Conservation (phyloP, 1,140 invertebrate species). For the Platyura marginata region DNA sequence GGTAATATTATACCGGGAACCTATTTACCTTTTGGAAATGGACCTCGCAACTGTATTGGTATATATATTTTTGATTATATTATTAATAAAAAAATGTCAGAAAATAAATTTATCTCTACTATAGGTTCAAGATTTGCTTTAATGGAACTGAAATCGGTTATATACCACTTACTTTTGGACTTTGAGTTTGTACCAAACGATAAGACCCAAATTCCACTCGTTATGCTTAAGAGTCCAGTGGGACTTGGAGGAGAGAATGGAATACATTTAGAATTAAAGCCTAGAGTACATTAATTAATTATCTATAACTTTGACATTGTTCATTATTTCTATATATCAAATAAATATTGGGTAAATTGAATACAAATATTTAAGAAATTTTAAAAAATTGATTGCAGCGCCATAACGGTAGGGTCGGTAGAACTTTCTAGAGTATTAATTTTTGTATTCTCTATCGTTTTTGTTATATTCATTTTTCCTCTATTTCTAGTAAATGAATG, state of each 20-base stretch:
- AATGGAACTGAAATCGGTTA: constrained; percentile 31
- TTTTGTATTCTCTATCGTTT: too few relatives aligned
- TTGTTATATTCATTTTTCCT: too few relatives aligned
- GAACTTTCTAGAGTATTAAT: too few relatives aligned
- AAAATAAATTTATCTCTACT: too few relatives aligned
- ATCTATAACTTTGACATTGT: too few relatives aligned
- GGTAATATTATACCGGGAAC: constrained; percentile 7
- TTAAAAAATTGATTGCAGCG: too few relatives aligned
- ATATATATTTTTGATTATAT: background rate
- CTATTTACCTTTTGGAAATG: constrained; percentile 18
- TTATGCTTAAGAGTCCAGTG: constrained; percentile 1
- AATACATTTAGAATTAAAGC: constrained; percentile 7
- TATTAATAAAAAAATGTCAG: too few relatives aligned
- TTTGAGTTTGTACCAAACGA: constrained; percentile 1
- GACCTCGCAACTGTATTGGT: constrained; percentile 15
- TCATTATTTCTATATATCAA: too few relatives aligned
- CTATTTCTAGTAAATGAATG: too few relatives aligned
- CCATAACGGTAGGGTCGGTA: too few relatives aligned
- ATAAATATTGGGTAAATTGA: too few relatives aligned
- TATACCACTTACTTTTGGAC: constrained; percentile 15
- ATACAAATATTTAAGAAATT: too few relatives aligned
- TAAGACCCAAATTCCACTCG: constrained; percentile 6
- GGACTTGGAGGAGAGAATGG: constrained; percentile 4
- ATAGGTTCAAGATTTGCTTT: constrained; percentile 32
- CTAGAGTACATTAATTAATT: constrained; percentile 1